These are phyloP conservation scores for Trichacis sp. DNA, from an alignment of 2,888 invertebrate genomes.

Conservation along the genomic window DNA sequence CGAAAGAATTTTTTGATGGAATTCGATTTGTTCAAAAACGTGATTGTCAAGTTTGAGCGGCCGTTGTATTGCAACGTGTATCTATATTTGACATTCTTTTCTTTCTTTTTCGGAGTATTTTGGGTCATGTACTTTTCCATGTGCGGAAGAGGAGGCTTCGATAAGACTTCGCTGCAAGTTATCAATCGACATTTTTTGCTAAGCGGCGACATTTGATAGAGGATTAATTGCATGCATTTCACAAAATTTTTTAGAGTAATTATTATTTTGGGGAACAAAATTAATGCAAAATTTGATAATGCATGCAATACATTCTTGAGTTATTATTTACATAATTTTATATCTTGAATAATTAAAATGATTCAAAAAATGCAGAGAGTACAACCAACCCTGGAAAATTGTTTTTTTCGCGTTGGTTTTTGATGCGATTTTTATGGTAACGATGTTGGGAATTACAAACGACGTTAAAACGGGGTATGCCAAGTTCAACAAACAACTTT, in stretches of 20 bases:
- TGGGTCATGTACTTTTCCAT: conserved; percentile 72
- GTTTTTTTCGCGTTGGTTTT: not conserved
- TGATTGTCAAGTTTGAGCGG: conserved; percentile 25
- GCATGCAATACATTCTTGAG: too few species aligned
- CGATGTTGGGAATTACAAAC: not conserved
- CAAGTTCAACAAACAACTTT: not conserved
- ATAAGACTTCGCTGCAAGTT: conserved; percentile 68
- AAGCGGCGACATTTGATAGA: too few species aligned
- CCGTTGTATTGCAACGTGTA: conserved; percentile 36
- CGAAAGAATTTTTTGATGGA: not conserved
- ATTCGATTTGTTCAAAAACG: conserved; percentile 42
- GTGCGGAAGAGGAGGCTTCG: conserved; percentile 71
- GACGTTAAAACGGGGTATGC: not conserved
- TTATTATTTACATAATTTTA: too few species aligned
- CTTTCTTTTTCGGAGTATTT: conserved; percentile 70
- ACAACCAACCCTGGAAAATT: conserved; percentile 4
- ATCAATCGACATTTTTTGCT: too few species aligned
- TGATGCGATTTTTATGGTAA: not conserved
- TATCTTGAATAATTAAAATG: too few species aligned
- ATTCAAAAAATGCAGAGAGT: not conserved
- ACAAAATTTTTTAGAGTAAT: too few species aligned
- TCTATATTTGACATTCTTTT: conserved; percentile 62
- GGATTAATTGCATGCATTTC: too few species aligned
- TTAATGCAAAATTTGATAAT: too few species aligned
- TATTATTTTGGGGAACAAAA: too few species aligned